Percentiles rank a stretch among this genome's conserved stretches.
Evolutionary conservation across 2,113 vertebrate genomes (phyloP).

Genomic region (Nesogale talazaci): DNA sequence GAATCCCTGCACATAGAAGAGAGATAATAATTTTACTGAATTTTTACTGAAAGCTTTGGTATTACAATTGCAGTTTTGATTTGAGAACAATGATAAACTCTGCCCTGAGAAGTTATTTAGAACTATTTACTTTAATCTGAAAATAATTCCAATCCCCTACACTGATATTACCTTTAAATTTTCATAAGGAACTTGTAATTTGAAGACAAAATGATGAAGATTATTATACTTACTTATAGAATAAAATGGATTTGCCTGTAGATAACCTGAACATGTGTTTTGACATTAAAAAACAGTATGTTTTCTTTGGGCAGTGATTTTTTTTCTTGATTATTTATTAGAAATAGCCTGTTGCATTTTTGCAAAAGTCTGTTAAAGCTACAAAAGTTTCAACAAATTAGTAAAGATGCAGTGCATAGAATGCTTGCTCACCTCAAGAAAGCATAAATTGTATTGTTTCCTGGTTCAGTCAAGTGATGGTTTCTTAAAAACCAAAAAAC

Average conservation of each 20-base stretch:
- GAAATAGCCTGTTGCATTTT: constrained; percentile 11
- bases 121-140: not conserved
- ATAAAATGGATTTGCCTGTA: not conserved
- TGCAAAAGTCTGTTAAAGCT: not conserved
- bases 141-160: not conserved
- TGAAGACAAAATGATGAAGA: constrained; percentile 15
- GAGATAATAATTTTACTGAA: not conserved
- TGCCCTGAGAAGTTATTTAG: not conserved
- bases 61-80: not conserved
- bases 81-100: not conserved
- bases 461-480: not conserved
- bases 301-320: not conserved
- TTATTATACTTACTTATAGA: not conserved
- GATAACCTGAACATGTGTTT: constrained; percentile 7
- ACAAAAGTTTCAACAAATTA: not conserved
- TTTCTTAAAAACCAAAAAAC: not conserved
- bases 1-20: constrained; percentile 26
- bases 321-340: not conserved
- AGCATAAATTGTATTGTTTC: not conserved
- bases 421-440: not conserved
- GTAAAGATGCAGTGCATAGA: not conserved
- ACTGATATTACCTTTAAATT: not conserved
- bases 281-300: not conserved
- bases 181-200: constrained; percentile 27
- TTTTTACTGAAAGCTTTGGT: not conserved